Evolutionary conservation across 1,140 invertebrate genomes (phyloP), one percentile per base, ranked within the genome.

Genomic region (Cylas formicarius): DNA sequence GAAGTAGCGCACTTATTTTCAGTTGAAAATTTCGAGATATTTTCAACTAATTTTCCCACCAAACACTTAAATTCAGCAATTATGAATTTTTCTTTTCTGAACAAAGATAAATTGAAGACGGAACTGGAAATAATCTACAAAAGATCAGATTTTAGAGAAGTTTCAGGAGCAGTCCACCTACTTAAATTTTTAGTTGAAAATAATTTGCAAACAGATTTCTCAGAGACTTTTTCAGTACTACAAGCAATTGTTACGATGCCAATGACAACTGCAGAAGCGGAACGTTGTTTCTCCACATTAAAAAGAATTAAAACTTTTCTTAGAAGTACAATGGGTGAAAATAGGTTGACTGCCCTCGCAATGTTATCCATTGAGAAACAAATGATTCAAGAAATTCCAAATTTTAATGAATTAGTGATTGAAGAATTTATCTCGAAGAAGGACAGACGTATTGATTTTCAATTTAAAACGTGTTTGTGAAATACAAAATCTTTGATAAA

Each of bases 271-370:
- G 54, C 53, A 19, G 52, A 52, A 13, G 48, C 13, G 18, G 60
- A 67, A 50, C 37, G 58, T 43, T 55, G 44, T 44, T 65, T 66
- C 44, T 55, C 49, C 14, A 61, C 63, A 31, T 41, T 65, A 18
- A 62, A 61, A 38, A 22, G 57, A 26, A 57, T 65, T 20, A 65
- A 63, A 58, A 63, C 38, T 18, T 62, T 62, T 42, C 44, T 63
- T 23, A 35, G 52, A 20, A 57, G 40, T 19, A 48, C 48, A 13
- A 63, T 56, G 54, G 21, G 13, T 37, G 40, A 63, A 41, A 41
- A 61, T 32, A 29, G 55, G 37, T 41, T 63, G n/a, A 54, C 40
- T 37, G 52, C 48, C 8, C 29, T 62, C 26, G 48, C 46, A 21
- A 53, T 57, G 21, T 36, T 57, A 23, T 47, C 31, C 10, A 55